Evolutionary conservation across 2,797 vertebrate species (phyloP), one percentile per base, ranked within the genome.

Genomic region (Hyperoplus lanceolatus): DNA sequence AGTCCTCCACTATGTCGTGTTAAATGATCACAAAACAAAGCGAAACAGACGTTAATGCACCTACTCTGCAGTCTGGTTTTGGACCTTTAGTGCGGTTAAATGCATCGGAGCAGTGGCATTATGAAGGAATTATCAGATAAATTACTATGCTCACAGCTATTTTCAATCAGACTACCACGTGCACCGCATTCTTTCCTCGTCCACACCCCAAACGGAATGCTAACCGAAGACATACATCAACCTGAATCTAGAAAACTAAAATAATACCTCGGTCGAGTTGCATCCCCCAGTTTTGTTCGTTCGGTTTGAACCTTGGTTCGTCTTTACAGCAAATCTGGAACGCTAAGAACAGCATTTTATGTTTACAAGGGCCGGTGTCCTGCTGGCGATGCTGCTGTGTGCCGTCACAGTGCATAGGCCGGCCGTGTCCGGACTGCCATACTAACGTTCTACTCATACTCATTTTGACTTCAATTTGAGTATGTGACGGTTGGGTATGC

Each of bases 311-410:
- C 13, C 5, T 0, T 11, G 8, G 5, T 48, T 4, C 11, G 7
- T 8, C 42, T n/a, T 48, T 4, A 21, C 9, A 41, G 38, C 3
- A 2, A 15, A n/a, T 18, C 3, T 5, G 9, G 4, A 8, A 7
- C 5, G 7, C 0, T 8, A 8, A 42, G 4, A 7, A 41, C 18
- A 1, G 46, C 61, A 51, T 71, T 45, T 51, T 5, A 0, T 4
- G 0, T 13, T 5, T 4, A 13, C 2, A 12, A 2, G 0, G 1
- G 0, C 9, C 38, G 9, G 0, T 1, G 8, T 3, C 0, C 29
- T 12, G 14, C 10, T 1, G 3, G 3, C 29, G 29, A 29, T 29
- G 29, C 29, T 3, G 29, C 29, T 29, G 29, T 29, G 29, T 29
- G 29, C 29, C 29, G 29, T 29, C 29, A 29, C 29, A 3, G 29